A percentile compares a stretch with the other conserved stretches of the same genome.
phyloP scores from a whole-genome alignment of 2,888 invertebrate genomes.

The Acheta domesticus region DNA sequence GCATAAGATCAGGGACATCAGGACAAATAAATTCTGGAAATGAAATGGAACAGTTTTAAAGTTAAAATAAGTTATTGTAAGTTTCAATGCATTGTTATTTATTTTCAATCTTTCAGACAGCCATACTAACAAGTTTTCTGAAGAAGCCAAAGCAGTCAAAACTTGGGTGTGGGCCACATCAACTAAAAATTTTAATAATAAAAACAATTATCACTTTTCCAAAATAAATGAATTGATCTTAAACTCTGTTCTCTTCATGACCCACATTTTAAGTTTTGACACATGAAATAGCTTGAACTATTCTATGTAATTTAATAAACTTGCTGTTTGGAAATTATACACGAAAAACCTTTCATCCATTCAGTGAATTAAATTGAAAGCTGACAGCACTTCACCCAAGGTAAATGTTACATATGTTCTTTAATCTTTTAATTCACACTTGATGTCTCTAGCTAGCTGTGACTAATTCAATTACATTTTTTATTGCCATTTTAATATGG shows the following conservation, averaged over 20 bases:
- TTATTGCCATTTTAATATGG: no score
- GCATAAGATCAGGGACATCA: neutral
- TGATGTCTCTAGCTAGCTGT: no score
- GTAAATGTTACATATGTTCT: no score
- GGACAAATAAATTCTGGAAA: neutral
- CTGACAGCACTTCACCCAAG: no score
- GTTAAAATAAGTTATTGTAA: neutral
- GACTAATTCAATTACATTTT: no score
- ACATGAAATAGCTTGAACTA: neutral
- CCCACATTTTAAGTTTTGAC: neutral
- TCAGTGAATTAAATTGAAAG: no score
- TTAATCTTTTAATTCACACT: no score
- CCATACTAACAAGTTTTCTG: neutral
- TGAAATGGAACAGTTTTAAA: neutral
- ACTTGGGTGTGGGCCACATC: neutral
- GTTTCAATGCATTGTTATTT: slow-evolving; percentile 9
- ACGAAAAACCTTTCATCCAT: no score
- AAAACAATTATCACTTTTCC: neutral
- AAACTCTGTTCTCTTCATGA: neutral
- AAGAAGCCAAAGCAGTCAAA: neutral
- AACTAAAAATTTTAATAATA: no score
- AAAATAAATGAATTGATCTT: neutral
- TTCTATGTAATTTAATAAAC: neutral
- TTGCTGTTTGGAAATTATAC: no score
- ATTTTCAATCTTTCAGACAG: neutral